Evolutionary conservation across 1,140 invertebrate genomes (phyloP), one percentile per base, ranked within the genome.

Genomic region (Tyrophagus putrescentiae): DNA sequence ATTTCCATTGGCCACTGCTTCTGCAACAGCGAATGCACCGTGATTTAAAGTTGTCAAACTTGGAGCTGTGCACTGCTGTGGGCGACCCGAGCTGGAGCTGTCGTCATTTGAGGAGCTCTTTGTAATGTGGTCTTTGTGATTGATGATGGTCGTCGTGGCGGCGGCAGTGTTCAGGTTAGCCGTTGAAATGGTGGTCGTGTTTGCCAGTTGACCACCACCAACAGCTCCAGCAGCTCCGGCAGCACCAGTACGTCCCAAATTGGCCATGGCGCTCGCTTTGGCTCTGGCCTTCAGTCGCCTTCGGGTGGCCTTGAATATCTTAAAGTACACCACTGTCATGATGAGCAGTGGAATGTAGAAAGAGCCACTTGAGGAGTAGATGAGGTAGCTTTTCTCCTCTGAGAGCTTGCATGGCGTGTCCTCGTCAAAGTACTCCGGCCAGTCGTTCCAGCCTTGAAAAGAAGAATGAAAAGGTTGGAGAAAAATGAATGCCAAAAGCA

Each of bases 381-480:
- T 72, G 4, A 83, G 79, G 67, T 82, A 82, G 25, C 85, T 85
- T 53, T 83, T 80, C 64, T 91, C 89, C 70, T 90, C 88, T 62
- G 84, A 92, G 25, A 94, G 44, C 44, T 60, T 63, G 62, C 73
- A 75, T 1, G 84, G 84, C 25, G 82, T 84, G 0, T 76, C 73
- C 0, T 75, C 74, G 57, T 79, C 77, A 64, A 88, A 87, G 39
- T 80, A 80, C 53, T 88, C 84, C 0, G 88, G 87, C 90, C 90
- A 94, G 71, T 95, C 89, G 68, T 95, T 95, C 94, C 94, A 98
- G 11, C 93, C n/a, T n/a, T n/a, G n/a, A n/a, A n/a, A n/a, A n/a
- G n/a, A n/a, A n/a, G n/a, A n/a, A n/a, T n/a, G n/a, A n/a, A n/a
- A n/a, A n/a, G n/a, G n/a, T n/a, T n/a, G n/a, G n/a, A n/a, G n/a